Conservation (phyloP, 30 jellyfish, hydroid and myxozoan genomes). For the Hydractinia symbiolongicarpus region DNA sequence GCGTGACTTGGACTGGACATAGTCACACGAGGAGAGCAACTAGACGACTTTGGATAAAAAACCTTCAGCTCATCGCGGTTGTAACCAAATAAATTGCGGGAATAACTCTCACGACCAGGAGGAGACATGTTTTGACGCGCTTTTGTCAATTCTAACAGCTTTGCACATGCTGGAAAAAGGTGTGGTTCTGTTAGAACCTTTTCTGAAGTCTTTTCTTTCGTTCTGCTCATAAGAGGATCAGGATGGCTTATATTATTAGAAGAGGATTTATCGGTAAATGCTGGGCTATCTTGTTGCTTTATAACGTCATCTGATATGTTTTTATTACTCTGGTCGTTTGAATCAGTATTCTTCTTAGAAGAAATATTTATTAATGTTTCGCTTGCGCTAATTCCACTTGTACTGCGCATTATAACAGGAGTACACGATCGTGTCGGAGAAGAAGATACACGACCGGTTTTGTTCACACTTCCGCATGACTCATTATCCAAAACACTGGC, state of each 20-base stretch:
- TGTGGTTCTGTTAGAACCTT: slow-evolving; percentile 49
- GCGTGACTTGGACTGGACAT: no score
- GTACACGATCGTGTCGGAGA: no score
- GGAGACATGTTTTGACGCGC: slow-evolving; percentile 28
- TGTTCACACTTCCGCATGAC: no score
- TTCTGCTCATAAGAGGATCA: background rate
- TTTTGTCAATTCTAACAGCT: slow-evolving; percentile 68
- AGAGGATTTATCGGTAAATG: background rate
- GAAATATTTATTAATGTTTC: no score
- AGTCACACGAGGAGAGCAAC: no score
- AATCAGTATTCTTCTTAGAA: no score
- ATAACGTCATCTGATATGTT: background rate
- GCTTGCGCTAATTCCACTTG: no score
- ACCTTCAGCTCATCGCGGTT: background rate
- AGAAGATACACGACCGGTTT: no score
- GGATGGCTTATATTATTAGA: background rate
- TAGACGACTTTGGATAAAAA: no score
- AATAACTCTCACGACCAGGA: background rate
- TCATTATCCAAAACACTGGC: no score
- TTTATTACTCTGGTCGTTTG: background rate
- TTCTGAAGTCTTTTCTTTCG: background rate
- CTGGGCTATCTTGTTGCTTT: background rate
- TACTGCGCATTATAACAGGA: no score
- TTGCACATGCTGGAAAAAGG: slow-evolving; percentile 94
- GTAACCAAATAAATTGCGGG: background rate